Percentiles rank a stretch among this genome's conserved stretches.
phyloP scores from a whole-genome alignment of 2,888 invertebrate species.

The Vanessa cardui region DNA sequence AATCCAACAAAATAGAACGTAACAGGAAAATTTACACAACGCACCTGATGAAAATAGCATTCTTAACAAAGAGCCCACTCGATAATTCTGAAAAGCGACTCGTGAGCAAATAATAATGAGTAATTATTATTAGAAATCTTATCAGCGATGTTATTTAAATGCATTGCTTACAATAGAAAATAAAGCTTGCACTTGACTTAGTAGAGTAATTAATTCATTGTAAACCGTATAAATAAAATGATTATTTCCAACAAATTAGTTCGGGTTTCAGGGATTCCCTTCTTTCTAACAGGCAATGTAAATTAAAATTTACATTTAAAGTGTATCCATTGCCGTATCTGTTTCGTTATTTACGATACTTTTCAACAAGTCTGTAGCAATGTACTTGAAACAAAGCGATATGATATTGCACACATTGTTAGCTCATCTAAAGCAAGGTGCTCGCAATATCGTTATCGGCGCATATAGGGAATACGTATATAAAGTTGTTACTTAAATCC shows the following conservation, averaged over 20 bases:
- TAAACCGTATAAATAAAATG: neutral
- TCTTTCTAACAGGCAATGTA: neutral
- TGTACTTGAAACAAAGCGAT: slow-evolving; percentile 8
- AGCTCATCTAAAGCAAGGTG: neutral
- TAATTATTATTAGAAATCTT: slow-evolving; percentile 2
- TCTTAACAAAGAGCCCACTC: slow-evolving; percentile 3
- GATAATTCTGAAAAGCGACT: neutral
- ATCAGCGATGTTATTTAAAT: slow-evolving; percentile 2
- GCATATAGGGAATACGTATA: neutral
- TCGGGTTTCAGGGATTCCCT: neutral
- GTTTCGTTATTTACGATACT: neutral
- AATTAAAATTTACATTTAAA: neutral
- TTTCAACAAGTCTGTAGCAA: neutral
- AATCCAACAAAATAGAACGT: neutral
- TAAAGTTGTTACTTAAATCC: neutral
- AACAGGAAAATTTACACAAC: slow-evolving; percentile 5
- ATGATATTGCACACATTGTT: neutral
- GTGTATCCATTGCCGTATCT: neutral
- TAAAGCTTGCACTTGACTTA: slow-evolving; percentile 5
- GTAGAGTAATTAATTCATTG: neutral
- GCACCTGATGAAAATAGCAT: neutral
- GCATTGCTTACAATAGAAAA: neutral
- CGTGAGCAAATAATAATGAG: slow-evolving; percentile 1
- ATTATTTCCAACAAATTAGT: neutral
- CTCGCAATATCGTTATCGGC: neutral